Conservation (phyloP, 2,888 invertebrate species). For the Torymus tubicola region DNA sequence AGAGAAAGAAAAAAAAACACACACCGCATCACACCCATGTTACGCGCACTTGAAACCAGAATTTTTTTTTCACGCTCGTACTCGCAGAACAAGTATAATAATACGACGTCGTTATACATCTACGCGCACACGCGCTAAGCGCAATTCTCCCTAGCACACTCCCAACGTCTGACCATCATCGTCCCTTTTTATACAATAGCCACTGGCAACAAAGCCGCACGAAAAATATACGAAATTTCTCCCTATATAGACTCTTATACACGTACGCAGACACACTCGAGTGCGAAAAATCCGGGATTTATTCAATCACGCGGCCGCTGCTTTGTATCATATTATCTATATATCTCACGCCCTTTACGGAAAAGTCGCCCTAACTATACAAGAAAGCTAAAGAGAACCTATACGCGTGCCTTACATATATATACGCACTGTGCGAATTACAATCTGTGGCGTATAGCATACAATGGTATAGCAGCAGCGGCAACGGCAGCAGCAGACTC, state of each 20-base stretch:
- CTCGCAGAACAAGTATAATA: neutral
- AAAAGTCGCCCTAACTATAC: conserved; percentile 2
- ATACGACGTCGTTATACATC: neutral
- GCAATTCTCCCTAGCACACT: too few relatives aligned
- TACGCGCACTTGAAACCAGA: neutral
- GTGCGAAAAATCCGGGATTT: conserved; percentile 48
- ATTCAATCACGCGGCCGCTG: conserved; percentile 55
- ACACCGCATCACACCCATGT: neutral
- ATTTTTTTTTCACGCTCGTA: neutral
- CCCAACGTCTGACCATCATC: too few relatives aligned
- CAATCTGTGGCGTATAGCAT: too few relatives aligned
- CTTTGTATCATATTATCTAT: too few relatives aligned
- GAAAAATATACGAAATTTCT: conserved; percentile 37
- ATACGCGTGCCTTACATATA: too few relatives aligned
- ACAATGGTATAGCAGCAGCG: too few relatives aligned
- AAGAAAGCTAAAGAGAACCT: neutral
- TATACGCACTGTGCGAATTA: neutral
- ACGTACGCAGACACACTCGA: neutral
- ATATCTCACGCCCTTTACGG: conserved; percentile 14
- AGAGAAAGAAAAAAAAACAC: neutral
- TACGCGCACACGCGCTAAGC: neutral
- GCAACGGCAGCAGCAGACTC: too few relatives aligned
- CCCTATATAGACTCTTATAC: neutral
- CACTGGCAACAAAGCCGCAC: conserved; percentile 1
- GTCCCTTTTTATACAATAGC: too few relatives aligned